Base-by-base conservation (phyloP, 2,113 vertebrate species). In the Pithys albifrons region DNA sequence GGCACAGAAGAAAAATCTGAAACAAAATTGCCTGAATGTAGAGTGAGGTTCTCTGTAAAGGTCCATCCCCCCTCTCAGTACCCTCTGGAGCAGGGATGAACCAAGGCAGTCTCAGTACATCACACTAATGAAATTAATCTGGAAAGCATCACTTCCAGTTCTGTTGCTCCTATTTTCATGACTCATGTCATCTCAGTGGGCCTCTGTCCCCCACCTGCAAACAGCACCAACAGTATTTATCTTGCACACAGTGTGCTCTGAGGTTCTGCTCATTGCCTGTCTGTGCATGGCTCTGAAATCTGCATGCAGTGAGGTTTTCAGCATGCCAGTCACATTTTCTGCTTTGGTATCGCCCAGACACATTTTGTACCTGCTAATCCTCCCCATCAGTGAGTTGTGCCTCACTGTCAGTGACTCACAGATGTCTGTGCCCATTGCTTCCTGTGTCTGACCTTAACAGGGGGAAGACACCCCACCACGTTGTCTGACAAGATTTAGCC, bases 141-240 rank as follows among this genome's bases (percentile, higher is more conserved):
- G 62, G 61, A 66, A 62, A 75, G 28, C 35, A 16, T 29, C 49
- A 16, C 20, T 83, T 22, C 43, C 35, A 49, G 33, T 28, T 24
- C 33, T 7, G 1, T 1, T 41, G 64, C n/a, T 61, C 52, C 87
- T 4, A 0, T 48, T 76, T n/a, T 14, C 46, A 19, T n/a, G 27
- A 85, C n/a, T 11, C 15, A 10, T 1, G 7, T 20, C 59, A 66
- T 7, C 59, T 49, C 67, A 39, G 31, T 22, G 31, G 57, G 71
- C 25, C 88, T 27, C 54, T 58, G 39, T 6, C 70, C 27, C 52
- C 43, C 43, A 70, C 52, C 46, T 84, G 71, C 73, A 74, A 85
- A 24, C 10, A 64, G 49, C 55, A 33, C 12, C 51, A 37, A 10
- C 0, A 4, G 17, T 10, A 12, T 66, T 77, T 73, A 55, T 72